These are phyloP conservation scores for Lepidocyrtoides sp. DNA, from an alignment of 2,888 invertebrate species.

Conservation along the genomic window DNA sequence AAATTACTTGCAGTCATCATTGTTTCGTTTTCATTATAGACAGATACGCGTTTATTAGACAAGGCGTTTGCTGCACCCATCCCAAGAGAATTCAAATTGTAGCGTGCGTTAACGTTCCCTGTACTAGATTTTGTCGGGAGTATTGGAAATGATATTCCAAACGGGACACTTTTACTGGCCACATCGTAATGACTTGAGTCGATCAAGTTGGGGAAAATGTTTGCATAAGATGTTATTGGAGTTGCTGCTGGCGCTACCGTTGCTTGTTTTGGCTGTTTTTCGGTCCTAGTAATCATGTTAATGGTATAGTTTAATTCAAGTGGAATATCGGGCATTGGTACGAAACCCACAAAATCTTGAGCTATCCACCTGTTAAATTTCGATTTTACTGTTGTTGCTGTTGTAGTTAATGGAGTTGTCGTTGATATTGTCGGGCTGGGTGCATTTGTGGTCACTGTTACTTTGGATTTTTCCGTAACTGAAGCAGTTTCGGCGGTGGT, in stretches of 20 bases:
- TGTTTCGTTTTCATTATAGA: conserved; percentile 21
- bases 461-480: not conserved
- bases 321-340: conserved; percentile 11
- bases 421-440: not conserved
- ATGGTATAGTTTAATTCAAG: not conserved
- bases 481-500: not conserved
- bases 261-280: too few relatives aligned
- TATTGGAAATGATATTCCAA: conserved; percentile 54
- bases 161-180: not conserved
- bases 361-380: conserved; percentile 40
- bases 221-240: not conserved
- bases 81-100: conserved; percentile 17
- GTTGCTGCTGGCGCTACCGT: not conserved
- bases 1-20: conserved; percentile 45
- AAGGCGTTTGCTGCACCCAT: not conserved
- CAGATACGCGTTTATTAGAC: not conserved
- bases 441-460: not conserved
- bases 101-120: too few relatives aligned
- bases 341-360: conserved; percentile 46
- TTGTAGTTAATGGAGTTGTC: not conserved
- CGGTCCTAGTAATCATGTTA: too few relatives aligned
- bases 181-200: not conserved
- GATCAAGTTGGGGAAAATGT: not conserved
- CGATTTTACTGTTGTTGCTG: not conserved
- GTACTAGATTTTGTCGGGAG: not conserved